Conservation (phyloP, 1,140 invertebrate genomes). For the Pogonus chalceus region DNA sequence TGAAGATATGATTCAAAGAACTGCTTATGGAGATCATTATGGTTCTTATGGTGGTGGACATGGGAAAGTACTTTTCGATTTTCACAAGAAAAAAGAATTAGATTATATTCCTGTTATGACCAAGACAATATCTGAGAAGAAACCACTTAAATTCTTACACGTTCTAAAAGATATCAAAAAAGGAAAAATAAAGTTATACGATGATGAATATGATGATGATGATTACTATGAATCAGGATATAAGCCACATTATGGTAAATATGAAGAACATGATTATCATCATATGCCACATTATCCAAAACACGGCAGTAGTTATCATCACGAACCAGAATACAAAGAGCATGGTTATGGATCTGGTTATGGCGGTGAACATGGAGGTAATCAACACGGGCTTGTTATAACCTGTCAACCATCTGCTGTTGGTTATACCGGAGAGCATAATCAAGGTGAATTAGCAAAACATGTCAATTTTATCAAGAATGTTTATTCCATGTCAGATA, state of each 20-base stretch:
- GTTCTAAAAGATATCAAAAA: conserved; percentile 10
- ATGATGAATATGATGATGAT: conserved; percentile 15
- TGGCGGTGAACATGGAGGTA: conserved; percentile 11
- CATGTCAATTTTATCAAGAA: not conserved
- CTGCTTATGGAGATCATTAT: not conserved
- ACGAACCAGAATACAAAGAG: conserved; percentile 16
- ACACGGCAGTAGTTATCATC: conserved; percentile 10
- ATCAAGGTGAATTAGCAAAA: not conserved
- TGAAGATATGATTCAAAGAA: not conserved
- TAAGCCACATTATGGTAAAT: conserved; percentile 11
- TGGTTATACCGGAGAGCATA: conserved; percentile 24
- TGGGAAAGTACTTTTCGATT: not conserved
- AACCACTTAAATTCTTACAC: conserved; percentile 6
- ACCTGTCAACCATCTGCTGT: conserved; percentile 32
- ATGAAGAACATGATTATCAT: conserved; percentile 9
- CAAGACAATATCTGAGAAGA: not conserved
- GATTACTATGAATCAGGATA: conserved; percentile 10
- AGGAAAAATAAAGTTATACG: conserved; percentile 9
- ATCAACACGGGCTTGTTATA: conserved; percentile 30
- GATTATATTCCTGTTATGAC: not conserved
- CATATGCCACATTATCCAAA: conserved; percentile 8
- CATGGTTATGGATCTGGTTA: conserved; percentile 13
- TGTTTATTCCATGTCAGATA: not conserved
- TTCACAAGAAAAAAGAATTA: not conserved
- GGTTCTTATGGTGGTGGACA: not conserved